Conservation (phyloP, 1,140 invertebrate genomes). For the Lasaia peninsularis region DNA sequence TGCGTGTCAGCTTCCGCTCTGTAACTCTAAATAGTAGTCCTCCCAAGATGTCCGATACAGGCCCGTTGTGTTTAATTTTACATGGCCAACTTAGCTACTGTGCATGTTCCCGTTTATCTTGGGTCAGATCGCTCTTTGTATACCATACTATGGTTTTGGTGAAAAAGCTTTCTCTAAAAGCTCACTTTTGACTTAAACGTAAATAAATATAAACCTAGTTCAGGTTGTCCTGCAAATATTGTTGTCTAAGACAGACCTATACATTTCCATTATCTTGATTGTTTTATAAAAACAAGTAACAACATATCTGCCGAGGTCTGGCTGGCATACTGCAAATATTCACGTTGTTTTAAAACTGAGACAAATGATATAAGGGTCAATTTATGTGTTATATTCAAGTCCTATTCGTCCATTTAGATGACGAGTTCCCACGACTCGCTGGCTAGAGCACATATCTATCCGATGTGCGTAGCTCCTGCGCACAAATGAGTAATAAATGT, state of each 20-base stretch:
- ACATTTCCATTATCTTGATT: constrained; percentile 2
- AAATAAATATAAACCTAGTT: too few species aligned
- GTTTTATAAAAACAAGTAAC: neutral
- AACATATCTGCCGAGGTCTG: too few species aligned
- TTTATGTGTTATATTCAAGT: too few species aligned
- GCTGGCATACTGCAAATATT: too few species aligned
- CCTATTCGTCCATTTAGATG: too few species aligned
- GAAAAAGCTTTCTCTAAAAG: neutral
- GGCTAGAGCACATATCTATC: too few species aligned
- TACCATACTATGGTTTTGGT: neutral
- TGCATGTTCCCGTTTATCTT: constrained; percentile 4
- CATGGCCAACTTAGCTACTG: constrained; percentile 5
- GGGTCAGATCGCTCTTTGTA: neutral
- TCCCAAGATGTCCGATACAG: constrained; percentile 2
- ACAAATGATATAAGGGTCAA: too few species aligned
- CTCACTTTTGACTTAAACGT: too few species aligned
- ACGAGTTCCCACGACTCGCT: too few species aligned
- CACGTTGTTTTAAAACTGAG: too few species aligned
- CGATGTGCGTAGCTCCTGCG: too few species aligned
- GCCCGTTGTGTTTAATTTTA: constrained; percentile 6
- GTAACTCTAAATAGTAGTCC: constrained; percentile 10
- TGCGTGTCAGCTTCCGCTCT: constrained; percentile 13
- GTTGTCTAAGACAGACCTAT: neutral
- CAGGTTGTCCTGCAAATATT: neutral
- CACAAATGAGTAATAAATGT: too few species aligned